A percentile compares a stretch with the other conserved stretches of the same genome.
phyloP scores from a whole-genome alignment of 1,140 invertebrate genomes.

The Chymomyza costata region DNA sequence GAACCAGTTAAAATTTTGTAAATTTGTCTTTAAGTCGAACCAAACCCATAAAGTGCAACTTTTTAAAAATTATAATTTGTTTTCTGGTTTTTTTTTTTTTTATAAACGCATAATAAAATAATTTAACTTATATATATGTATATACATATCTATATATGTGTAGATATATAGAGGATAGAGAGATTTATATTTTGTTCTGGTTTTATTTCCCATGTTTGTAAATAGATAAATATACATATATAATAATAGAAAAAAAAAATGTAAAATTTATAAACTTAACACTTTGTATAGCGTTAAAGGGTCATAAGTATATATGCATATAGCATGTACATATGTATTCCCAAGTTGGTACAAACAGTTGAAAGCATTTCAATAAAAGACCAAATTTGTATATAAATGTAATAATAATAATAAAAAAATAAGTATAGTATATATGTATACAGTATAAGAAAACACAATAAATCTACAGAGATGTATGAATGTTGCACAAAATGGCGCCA shows the following conservation, averaged over 20 bases:
- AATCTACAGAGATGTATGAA: constrained; percentile 11
- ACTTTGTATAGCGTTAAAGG: background rate
- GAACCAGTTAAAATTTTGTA: too few relatives aligned
- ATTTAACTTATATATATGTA: constrained; percentile 44
- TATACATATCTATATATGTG: too few relatives aligned
- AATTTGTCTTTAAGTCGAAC: too few relatives aligned
- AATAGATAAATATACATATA: constrained; percentile 26
- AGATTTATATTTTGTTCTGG: constrained; percentile 40
- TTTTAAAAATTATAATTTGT: background rate
- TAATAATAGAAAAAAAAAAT: constrained; percentile 43
- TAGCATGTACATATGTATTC: constrained; percentile 25
- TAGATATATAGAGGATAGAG: too few relatives aligned
- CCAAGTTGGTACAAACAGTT: background rate
- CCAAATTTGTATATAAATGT: constrained; percentile 1
- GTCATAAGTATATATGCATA: constrained; percentile 39
- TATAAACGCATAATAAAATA: constrained; percentile 46
- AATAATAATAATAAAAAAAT: background rate
- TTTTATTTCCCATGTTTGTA: constrained; percentile 20
- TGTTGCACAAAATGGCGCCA: constrained; percentile 7
- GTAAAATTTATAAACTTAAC: constrained; percentile 58
- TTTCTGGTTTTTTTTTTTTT: background rate
- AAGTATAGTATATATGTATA: constrained; percentile 4
- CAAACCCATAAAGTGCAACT: background rate
- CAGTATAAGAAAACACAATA: constrained; percentile 9
- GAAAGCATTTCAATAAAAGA: background rate